phyloP scores from a whole-genome alignment of 2,888 invertebrate species.

The Clunio marinus region DNA sequence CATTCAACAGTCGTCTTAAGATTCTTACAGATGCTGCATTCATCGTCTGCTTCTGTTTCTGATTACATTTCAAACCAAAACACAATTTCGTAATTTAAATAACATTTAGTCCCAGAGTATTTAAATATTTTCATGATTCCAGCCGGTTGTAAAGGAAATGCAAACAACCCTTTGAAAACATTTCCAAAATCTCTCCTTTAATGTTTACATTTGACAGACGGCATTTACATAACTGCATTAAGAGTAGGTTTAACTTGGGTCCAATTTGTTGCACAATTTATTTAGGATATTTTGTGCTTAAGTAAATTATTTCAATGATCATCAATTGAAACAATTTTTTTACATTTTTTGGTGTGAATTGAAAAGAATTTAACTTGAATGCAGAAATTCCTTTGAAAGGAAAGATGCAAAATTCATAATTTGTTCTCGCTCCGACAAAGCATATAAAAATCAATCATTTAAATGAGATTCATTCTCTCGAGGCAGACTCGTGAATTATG shows the following conservation, averaged over 20 bases:
- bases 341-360: no score
- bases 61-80: not conserved
- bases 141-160: not conserved
- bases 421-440: not conserved
- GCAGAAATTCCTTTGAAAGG: not conserved
- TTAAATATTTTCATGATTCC: constrained; percentile 2
- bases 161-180: not conserved
- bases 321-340: no score
- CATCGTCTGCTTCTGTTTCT: not conserved
- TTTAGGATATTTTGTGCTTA: no score
- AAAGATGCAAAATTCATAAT: constrained; percentile 7
- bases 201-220: constrained; percentile 10
- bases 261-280: no score
- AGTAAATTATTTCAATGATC: no score
- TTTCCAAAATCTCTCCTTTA: not conserved
- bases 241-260: no score
- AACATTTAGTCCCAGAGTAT: not conserved
- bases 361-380: no score
- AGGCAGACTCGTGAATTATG: no score
- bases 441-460: constrained; percentile 9
- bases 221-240: no score
- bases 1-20: constrained; percentile 6
- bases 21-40: not conserved
- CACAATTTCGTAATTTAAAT: not conserved
- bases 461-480: no score